Percentiles rank a stretch among this genome's conserved stretches.
These are phyloP conservation scores for Hydrozoanthus gracilis DNA, from an alignment of 92 coral and sea anemone genomes.

Conservation along the genomic window DNA sequence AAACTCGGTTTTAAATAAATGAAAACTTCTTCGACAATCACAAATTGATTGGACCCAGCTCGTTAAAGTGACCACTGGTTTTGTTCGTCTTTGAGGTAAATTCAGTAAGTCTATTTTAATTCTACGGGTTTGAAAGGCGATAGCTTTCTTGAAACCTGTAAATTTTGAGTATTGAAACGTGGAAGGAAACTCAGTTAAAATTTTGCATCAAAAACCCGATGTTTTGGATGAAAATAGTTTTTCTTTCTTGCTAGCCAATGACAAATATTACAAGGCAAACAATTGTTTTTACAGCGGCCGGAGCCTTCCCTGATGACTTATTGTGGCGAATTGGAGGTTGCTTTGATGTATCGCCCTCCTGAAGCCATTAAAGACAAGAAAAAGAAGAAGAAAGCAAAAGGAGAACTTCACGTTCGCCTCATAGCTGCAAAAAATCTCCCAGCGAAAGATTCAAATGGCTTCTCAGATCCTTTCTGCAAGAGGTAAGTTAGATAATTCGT, in stretches of 20 bases:
- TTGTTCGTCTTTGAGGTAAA: too few relatives aligned
- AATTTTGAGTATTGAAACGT: too few relatives aligned
- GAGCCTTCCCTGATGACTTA: slow-evolving; percentile 88
- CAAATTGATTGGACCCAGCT: too few relatives aligned
- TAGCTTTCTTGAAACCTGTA: too few relatives aligned
- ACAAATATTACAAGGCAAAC: neutral
- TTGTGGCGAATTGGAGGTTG: slow-evolving; percentile 89
- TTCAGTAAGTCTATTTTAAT: too few relatives aligned
- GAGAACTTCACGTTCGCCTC: slow-evolving; percentile 81
- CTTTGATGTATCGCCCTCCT: slow-evolving; percentile 81
- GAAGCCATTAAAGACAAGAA: slow-evolving; percentile 68
- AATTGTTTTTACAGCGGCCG: slow-evolving; percentile 59
- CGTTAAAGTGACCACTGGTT: too few relatives aligned
- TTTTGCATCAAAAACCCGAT: neutral
- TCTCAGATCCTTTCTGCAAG: slow-evolving; percentile 97
- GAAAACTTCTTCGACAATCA: too few relatives aligned
- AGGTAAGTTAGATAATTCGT: slow-evolving; percentile 57
- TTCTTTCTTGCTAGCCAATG: neutral
- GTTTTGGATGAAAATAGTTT: neutral
- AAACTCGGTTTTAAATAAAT: too few relatives aligned
- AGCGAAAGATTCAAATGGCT: slow-evolving; percentile 95
- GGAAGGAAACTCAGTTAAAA: too few relatives aligned
- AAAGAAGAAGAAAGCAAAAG: slow-evolving; percentile 81
- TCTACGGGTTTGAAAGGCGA: too few relatives aligned
- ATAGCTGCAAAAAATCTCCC: slow-evolving; percentile 86